phyloP scores from a whole-genome alignment of 2,888 invertebrate genomes.

The Cynaeus angustus region DNA sequence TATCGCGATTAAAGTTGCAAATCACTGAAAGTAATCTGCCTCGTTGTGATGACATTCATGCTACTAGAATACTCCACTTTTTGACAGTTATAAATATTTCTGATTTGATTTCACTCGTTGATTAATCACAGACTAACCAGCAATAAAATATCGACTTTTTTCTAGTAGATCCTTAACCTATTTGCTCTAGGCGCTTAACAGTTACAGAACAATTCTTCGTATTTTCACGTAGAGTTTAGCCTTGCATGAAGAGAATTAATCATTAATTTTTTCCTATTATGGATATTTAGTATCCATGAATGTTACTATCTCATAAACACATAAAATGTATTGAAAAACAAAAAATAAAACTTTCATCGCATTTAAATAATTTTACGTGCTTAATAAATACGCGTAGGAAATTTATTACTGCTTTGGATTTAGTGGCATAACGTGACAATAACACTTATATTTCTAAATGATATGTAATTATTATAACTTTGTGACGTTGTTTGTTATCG shows the following conservation, averaged over 20 bases:
- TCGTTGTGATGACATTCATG: slow-evolving; percentile 3
- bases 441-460: too few species aligned
- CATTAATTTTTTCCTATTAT: slow-evolving; percentile 1
- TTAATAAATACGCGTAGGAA: too few species aligned
- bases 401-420: too few species aligned
- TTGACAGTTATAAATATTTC: neutral
- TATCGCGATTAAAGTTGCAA: neutral
- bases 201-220: slow-evolving; percentile 5
- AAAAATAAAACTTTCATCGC: too few species aligned
- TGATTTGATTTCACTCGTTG: neutral
- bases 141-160: neutral
- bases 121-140: too few species aligned
- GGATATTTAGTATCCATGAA: neutral
- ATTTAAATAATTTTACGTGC: too few species aligned
- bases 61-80: slow-evolving; percentile 8
- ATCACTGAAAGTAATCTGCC: neutral
- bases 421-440: too few species aligned
- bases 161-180: slow-evolving; percentile 15
- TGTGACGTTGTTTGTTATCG: too few species aligned
- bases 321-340: neutral
- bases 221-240: slow-evolving; percentile 9
- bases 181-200: neutral
- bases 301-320: neutral
- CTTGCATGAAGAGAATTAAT: slow-evolving; percentile 15
- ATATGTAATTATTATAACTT: too few species aligned